Conservation (phyloP, 2,113 vertebrate genomes). For the Emydocephalus ijimae region DNA sequence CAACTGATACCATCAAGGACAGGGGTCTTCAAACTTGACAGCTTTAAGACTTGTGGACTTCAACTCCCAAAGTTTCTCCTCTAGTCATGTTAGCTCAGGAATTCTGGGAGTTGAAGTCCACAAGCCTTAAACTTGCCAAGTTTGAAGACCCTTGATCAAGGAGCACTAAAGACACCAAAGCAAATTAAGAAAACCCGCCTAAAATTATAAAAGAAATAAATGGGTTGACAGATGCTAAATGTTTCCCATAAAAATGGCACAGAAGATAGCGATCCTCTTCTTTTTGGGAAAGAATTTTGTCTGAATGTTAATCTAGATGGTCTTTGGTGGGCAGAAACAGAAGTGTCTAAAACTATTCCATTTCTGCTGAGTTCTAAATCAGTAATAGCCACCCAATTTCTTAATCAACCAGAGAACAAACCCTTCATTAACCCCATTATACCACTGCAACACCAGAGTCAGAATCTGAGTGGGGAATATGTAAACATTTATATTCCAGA, state of each 20-base stretch:
- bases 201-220: neutral
- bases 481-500: neutral
- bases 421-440: neutral
- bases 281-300: neutral
- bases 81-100: no score
- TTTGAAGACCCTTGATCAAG: no score
- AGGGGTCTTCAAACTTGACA: no score
- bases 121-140: no score
- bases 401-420: neutral
- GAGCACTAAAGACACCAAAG: neutral
- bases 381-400: neutral
- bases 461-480: neutral
- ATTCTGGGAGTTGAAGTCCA: no score
- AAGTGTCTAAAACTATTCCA: neutral
- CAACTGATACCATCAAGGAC: neutral
- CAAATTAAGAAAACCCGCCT: neutral
- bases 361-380: neutral
- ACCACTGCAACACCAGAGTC: neutral
- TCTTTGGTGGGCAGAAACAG: neutral
- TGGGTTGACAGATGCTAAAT: neutral
- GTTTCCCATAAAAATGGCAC: neutral
- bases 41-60: no score
- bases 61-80: no score
- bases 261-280: neutral
- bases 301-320: neutral